Conservation (phyloP, 2,888 invertebrate species). For the Heliconius charithonia region DNA sequence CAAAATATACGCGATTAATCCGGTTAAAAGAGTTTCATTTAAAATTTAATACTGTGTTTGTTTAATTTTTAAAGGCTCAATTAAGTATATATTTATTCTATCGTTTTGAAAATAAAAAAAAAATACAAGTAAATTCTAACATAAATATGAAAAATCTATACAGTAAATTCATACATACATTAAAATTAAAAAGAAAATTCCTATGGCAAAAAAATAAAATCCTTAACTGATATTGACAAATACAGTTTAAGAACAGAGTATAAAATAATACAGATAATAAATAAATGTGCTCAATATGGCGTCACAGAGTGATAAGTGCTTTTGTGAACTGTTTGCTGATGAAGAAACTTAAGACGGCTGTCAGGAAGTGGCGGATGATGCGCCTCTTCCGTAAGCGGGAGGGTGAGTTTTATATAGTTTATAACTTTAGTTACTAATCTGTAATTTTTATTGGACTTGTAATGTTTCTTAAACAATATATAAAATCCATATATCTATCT, state of each 20-base stretch:
- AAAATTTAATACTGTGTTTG: not conserved
- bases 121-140: not conserved
- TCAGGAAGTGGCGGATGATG: slow-evolving; percentile 80
- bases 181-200: not conserved
- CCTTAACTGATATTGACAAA: not conserved
- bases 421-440: not conserved
- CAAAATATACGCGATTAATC: too few species aligned
- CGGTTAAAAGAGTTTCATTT: too few species aligned
- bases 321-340: slow-evolving; percentile 70
- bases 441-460: too few species aligned
- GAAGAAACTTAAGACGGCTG: slow-evolving; percentile 78
- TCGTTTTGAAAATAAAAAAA: not conserved
- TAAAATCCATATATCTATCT: too few species aligned
- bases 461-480: too few species aligned
- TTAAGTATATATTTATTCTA: too few species aligned
- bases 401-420: slow-evolving; percentile 57
- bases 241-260: not conserved
- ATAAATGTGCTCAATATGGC: slow-evolving; percentile 75
- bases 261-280: slow-evolving; percentile 32
- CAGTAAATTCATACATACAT: not conserved
- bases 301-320: slow-evolving; percentile 60
- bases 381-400: slow-evolving; percentile 77
- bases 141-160: not conserved
- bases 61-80: not conserved
- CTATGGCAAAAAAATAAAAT: not conserved